Evolutionary conservation across 1,140 invertebrate species (phyloP), one percentile per base, ranked within the genome.

Genomic region (Cyclargus thomasi): DNA sequence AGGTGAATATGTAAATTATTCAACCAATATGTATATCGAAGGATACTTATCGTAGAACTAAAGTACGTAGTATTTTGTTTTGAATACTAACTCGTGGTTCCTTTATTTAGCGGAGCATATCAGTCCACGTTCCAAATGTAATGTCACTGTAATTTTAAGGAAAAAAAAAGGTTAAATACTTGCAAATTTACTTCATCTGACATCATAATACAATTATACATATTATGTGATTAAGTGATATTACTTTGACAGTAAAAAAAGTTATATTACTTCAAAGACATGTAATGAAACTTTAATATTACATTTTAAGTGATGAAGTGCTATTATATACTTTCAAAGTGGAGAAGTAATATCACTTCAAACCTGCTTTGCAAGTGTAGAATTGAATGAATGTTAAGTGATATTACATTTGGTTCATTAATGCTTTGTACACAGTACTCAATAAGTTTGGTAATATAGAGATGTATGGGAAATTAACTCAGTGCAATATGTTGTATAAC

Each of bases 401-500:
- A 47, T 47, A 47, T 47, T 47, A 47, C 39, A 21, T 59, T 22
- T 59, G 17, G 17, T 10, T 11, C 18, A 21, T 59, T 59, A 11
- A 59, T 59, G 55, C 55, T 59, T 59, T 20, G 55, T 59, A n/a
- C 18, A 59, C 55, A 20, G 55, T 65, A 65, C 17, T 29, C 64
- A 57, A 65, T 65, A 65, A 29, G 55, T 65, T 65, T 65, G 64
- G 21, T 29, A 65, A 18, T 65, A 18, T 57, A 65, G 29, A 18
- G 53, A 29, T 65, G 55, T 65, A 57, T 29, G 29, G 63, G 55
- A 57, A 55, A 64, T 65, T 55, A 39, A 47, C 62, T 23, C 70
- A 74, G 82, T 85, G 82, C 82, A 85, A 83, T 85, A 82, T 76
- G 77, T 82, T 81, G 78, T 79, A 76, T 75, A 70, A 69, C 55